phyloP scores from a whole-genome alignment of 92 coral and sea anemone genomes.

The Metridium senile region DNA sequence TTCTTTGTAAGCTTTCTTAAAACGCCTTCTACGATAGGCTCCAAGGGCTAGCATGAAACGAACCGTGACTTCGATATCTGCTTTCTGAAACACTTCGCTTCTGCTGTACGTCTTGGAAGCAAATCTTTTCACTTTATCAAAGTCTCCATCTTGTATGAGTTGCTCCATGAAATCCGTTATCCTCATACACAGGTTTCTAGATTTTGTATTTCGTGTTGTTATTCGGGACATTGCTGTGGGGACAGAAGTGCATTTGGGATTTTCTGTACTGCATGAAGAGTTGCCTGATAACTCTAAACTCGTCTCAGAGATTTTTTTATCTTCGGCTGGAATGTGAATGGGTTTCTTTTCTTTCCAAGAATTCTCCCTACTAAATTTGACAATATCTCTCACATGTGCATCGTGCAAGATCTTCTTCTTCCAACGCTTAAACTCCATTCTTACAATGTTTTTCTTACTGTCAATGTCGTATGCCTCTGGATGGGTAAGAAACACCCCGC shows the following conservation, averaged over 20 bases:
- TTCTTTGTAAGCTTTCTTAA: constrained; percentile 28
- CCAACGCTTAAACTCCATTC: constrained; percentile 21
- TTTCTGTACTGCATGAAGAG: no score
- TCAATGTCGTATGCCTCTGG: constrained; percentile 34
- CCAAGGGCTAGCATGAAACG: constrained; percentile 48
- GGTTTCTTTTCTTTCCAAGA: constrained; percentile 29
- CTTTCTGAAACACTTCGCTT: constrained; percentile 10
- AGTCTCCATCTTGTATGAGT: constrained; percentile 38
- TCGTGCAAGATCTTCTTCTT: constrained; percentile 15
- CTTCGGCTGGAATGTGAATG: no score
- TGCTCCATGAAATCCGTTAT: constrained; percentile 31
- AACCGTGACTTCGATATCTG: constrained; percentile 37
- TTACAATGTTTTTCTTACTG: constrained; percentile 15
- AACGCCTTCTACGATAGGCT: constrained; percentile 35
- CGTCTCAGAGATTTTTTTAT: no score
- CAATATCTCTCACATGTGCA: constrained; percentile 32
- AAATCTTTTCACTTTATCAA: constrained; percentile 17
- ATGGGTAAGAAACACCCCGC: constrained; percentile 39
- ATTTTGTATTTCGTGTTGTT: constrained; percentile 24
- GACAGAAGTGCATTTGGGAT: neutral
- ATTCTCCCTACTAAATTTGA: constrained; percentile 12
- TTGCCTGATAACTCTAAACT: no score
- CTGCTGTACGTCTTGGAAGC: constrained; percentile 8
- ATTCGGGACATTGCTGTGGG: constrained; percentile 9
- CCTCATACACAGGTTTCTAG: constrained; percentile 20